Conservation (phyloP, 2,797 vertebrate genomes). For the Esox masquinongy region DNA sequence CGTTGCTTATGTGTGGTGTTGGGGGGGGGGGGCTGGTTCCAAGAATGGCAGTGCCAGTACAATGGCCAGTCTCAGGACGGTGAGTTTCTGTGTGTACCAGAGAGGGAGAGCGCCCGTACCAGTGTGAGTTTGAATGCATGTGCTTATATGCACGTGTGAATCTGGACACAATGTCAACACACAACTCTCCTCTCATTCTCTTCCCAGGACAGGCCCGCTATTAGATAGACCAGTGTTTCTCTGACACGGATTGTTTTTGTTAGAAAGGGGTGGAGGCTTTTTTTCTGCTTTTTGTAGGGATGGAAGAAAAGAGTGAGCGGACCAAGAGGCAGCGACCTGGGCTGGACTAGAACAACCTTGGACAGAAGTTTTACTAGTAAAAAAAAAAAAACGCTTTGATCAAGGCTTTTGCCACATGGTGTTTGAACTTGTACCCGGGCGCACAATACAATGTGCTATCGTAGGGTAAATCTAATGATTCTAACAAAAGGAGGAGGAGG, state of each 20-base stretch:
- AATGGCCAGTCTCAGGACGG: background rate
- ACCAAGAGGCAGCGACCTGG: no score
- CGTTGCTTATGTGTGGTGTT: background rate
- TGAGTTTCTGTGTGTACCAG: background rate
- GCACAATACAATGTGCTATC: background rate
- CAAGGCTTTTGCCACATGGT: background rate
- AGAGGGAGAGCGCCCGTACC: background rate
- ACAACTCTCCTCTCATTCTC: background rate
- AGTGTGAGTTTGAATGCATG: background rate
- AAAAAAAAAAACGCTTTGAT: background rate
- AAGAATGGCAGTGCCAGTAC: conserved; percentile 5
- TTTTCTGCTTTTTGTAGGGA: no score
- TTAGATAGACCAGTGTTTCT: background rate
- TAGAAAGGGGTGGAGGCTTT: no score
- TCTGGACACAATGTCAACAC: conserved; percentile 1
- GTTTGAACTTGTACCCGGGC: background rate
- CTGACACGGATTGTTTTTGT: background rate
- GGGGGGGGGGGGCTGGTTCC: background rate
- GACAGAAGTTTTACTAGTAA: background rate
- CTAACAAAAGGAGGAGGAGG: no score
- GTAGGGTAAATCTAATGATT: background rate
- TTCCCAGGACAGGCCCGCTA: background rate
- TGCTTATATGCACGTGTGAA: conserved; percentile 1
- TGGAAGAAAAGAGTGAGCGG: no score
- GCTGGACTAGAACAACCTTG: no score